Evolutionary conservation across 1,140 invertebrate genomes (phyloP).

Genomic region (Luehdorfia chinensis): DNA sequence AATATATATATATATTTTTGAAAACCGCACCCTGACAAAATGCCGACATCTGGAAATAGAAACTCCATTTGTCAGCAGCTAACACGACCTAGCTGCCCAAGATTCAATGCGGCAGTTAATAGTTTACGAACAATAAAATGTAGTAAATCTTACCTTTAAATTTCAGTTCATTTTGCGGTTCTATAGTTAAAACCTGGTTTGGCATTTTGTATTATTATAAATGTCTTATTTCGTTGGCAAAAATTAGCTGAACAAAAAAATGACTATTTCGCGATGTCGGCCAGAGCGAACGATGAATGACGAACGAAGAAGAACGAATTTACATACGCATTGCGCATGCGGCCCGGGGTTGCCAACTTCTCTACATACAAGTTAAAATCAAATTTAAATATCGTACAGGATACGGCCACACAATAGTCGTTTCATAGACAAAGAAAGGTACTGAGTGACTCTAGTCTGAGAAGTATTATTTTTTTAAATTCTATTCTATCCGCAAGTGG

Average conservation of each 20-base stretch:
- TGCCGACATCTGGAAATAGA: conserved; percentile 74
- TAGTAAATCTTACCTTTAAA: conserved; percentile 81
- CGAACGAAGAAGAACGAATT: conserved; percentile 39
- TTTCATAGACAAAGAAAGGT: no score
- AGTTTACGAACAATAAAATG: conserved; percentile 33
- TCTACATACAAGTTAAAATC: conserved; percentile 22
- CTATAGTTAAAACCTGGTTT: conserved; percentile 83
- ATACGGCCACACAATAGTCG: no score
- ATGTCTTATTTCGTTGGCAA: conserved; percentile 50
- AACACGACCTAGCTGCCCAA: conserved; percentile 60
- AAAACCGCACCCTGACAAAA: conserved; percentile 72
- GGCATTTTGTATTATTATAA: conserved; percentile 71
- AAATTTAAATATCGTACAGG: conserved; percentile 12
- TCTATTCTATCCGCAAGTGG: no score
- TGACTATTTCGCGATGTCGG: conserved; percentile 55
- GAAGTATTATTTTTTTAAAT: no score
- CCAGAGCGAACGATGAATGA: conserved; percentile 60
- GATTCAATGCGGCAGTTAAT: conserved; percentile 57
- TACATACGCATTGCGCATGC: conserved; percentile 59
- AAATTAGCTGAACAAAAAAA: conserved; percentile 54
- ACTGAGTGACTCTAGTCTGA: no score
- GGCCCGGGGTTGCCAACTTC: conserved; percentile 49
- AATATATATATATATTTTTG: no score
- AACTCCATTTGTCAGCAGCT: conserved; percentile 74
- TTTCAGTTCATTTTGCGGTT: conserved; percentile 84